Evolutionary conservation across 1,140 invertebrate genomes (phyloP), one percentile per base, ranked within the genome.

Genomic region (Neodiprion fabricii): DNA sequence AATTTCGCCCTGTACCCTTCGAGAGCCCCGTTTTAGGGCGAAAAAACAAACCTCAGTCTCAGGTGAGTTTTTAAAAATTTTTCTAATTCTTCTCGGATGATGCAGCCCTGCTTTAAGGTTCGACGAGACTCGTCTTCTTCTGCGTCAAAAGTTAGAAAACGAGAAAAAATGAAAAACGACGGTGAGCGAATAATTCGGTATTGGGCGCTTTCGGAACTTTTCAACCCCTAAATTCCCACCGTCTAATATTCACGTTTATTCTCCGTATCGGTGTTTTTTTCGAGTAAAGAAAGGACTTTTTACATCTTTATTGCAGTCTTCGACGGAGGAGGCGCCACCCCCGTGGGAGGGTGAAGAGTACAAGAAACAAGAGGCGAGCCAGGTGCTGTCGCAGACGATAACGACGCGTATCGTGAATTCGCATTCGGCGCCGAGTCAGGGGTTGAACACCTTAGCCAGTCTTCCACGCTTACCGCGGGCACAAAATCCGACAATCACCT

Each of bases 401-500:
- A 85, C 87, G 76, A 87, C 88, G 65, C 89, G 91, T 21, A 89
- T 93, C 71, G 90, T 92, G 14, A 92, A 91, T 61, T 93, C 92
- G 50, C 91, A 91, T 74, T 92, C 92, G 49, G 91, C 92, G 0
- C 92, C 92, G 1, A 86, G 89, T 65, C 90, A 91, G 47, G 92
- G 91, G 28, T 88, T 93, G 77, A 90, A 89, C 81, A 88, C 90
- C 1, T 85, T 92, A 72, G 89, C 89, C 17, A 86, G 85, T 40
- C 83, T 85, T 75, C 86, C 85, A 76, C 85, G 91, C 72, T 87
- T 96, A 78, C 95, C 95, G 9, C 91, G 91, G 82, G 94, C 94
- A 48, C 95, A 96, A 88, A 96, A 96, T 89, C 95, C 96, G 7
- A 96, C 95, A 7, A 94, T 97, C 77, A 97, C 95, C 2, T 86